Evolutionary conservation across 2,113 vertebrate genomes (phyloP).

Genomic region (Lycaon pictus): DNA sequence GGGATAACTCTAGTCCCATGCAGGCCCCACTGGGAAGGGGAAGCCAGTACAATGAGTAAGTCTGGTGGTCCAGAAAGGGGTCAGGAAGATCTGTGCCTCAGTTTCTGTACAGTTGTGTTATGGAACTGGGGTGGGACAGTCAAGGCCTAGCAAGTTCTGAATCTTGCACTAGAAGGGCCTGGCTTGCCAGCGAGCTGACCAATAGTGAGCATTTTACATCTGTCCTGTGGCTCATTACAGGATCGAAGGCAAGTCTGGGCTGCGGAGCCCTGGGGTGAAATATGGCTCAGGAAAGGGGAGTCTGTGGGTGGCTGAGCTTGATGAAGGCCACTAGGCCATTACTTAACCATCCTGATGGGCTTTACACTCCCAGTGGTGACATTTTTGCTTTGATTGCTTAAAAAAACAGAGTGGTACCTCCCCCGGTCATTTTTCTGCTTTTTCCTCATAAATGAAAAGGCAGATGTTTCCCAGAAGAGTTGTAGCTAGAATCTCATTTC

Average conservation of each 20-base stretch:
- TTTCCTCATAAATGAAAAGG: slow-evolving; percentile 61
- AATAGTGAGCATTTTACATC: background rate
- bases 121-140: background rate
- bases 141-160: background rate
- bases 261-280: background rate
- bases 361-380: slow-evolving; percentile 27
- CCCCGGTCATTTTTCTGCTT: slow-evolving; percentile 39
- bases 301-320: background rate
- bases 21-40: background rate
- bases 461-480: slow-evolving; percentile 11
- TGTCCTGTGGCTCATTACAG: background rate
- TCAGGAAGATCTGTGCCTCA: background rate
- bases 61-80: background rate
- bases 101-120: background rate
- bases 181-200: background rate
- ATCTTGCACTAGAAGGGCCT: background rate
- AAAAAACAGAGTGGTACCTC: slow-evolving; percentile 4
- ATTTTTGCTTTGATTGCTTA: slow-evolving; percentile 67
- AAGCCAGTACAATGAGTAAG: background rate
- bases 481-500: slow-evolving; percentile 8
- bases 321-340: background rate
- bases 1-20: background rate
- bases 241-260: background rate
- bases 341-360: slow-evolving; percentile 21
- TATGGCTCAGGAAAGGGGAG: background rate